Base-by-base conservation (phyloP, 2,113 vertebrate genomes). In the Channa argus region DNA sequence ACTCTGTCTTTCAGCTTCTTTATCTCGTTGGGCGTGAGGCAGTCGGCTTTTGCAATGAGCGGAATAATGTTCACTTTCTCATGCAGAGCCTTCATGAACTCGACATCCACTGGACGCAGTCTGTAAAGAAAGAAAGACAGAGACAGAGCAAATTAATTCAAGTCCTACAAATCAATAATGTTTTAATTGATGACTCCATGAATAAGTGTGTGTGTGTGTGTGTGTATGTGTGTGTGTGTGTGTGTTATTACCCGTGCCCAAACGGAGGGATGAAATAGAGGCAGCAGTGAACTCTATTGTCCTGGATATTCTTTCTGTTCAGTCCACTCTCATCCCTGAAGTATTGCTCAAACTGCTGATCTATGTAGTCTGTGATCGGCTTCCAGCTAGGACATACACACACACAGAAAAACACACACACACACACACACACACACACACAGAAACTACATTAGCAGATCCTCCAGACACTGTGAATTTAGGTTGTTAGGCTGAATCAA, bases 311-410 rank as follows among this genome's bases (percentile, higher is more conserved):
- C 92, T 99, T 99, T 55, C 98, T 93, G 91, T 99, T 99, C 74
- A 99, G 94, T 39, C 98, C 98, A 0, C 97, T 99, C 91, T 99
- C 98, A 1, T 99, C 98, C 4, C 97, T 96, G 92, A 99, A 99
- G 85, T 99, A 99, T 68, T 99, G 98, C 45, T 99, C 98, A 75
- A 99, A 99, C 92, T 99, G 98, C 92, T 99, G 97, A 90, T 99
- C 98, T 8, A 99, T 97, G 65, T 99, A 99, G 87, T 99, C 98
- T 0, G 97, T 98, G 91, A 99, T 96, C 4, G 97, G 95, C 90
- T 97, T 98, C 98, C 98, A 99, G 90, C 98, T 99, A 41, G 3
- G 15, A 75, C 33, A 86, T 38, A 90, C 47, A 85, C 50, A 56
- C 43, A 38, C 52, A 75, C 46, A 85, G 45, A 86, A 44, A 85